These are phyloP conservation scores for Trachemys scripta DNA, from an alignment of 2,113 vertebrate species.

Conservation along the genomic window DNA sequence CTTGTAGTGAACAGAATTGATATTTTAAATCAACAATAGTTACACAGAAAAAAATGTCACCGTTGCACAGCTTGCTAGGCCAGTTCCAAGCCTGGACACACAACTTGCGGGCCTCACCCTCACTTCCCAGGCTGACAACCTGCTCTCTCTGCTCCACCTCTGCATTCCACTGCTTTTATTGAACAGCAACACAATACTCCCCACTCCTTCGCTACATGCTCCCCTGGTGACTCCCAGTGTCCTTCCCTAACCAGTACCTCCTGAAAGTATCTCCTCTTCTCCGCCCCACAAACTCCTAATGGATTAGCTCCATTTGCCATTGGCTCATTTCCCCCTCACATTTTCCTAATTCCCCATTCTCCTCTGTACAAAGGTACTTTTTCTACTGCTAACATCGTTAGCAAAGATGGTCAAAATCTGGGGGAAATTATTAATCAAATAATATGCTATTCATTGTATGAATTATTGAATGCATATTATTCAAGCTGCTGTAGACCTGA, in stretches of 20 bases:
- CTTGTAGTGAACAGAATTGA: background rate
- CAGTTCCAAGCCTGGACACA: background rate
- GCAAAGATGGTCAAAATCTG: slow-evolving; percentile 25
- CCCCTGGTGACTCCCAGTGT: background rate
- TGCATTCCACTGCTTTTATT: background rate
- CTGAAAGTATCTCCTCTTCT: background rate
- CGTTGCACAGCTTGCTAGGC: background rate
- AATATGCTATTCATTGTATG: background rate
- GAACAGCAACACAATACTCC: background rate
- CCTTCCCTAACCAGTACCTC: background rate
- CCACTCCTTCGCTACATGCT: background rate
- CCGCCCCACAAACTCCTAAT: background rate
- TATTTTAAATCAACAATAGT: background rate
- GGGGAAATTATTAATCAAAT: slow-evolving; percentile 16
- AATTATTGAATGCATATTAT: slow-evolving; percentile 15
- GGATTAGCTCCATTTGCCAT: background rate
- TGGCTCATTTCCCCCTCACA: background rate
- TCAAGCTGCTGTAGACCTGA: slow-evolving; percentile 5
- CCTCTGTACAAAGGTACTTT: background rate
- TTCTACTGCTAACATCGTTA: slow-evolving; percentile 43
- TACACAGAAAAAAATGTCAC: background rate
- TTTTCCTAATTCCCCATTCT: background rate
- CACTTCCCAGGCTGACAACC: background rate
- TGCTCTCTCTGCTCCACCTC: background rate
- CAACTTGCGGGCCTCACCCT: background rate